Evolutionary conservation across 2,888 invertebrate species (phyloP), one percentile per base, ranked within the genome.

Genomic region (Drosophila lacicola): DNA sequence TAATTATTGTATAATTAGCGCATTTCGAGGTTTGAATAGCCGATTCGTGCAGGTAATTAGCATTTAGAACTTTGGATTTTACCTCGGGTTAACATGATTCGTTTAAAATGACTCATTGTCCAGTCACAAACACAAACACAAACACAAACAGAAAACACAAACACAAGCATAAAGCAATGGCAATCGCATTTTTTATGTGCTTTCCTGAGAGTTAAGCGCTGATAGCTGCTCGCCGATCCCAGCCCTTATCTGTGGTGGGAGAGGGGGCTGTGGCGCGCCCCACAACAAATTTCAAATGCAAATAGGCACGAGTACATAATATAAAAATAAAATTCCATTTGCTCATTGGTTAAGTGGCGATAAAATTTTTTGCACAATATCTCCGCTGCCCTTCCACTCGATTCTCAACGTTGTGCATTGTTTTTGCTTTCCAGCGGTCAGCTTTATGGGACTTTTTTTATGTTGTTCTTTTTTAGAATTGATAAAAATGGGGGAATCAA

Each of bases 71-170:
- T 69, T 69, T 63, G 47, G 66, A 58, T 64, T 76, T 74, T 37
- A 54, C 68, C 63, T 60, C 37, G 84, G 82, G 73, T 65, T 75
- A 70, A 73, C 62, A 50, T 61, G 47, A 58, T 66, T 47, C 68
- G 55, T 53, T 70, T 61, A 11, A 70, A 74, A 72, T 83, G 85
- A 87, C 66, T 82, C 87, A 82, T 82, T 86, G 80, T 65, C 60
- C 77, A 50, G 56, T 62, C 60, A 65, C 79, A 73, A 72, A 62
- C 67, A 68, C 74, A 66, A 63, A 11, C 67, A 51, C 51, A n/a
- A n/a, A n/a, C n/a, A n/a, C n/a, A 57, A 58, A 25, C 25, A 25
- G 25, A 25, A 5, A 25, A 5, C 25, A 25, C 25, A 25, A 29
- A 54, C 51, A 60, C 67, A 60, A 49, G 13, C 74, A 63, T 63